Percentiles rank a stretch among this genome's conserved stretches.
Evolutionary conservation across 2,113 vertebrate genomes (phyloP).

Genomic region (Sarotherodon lohbergeri): DNA sequence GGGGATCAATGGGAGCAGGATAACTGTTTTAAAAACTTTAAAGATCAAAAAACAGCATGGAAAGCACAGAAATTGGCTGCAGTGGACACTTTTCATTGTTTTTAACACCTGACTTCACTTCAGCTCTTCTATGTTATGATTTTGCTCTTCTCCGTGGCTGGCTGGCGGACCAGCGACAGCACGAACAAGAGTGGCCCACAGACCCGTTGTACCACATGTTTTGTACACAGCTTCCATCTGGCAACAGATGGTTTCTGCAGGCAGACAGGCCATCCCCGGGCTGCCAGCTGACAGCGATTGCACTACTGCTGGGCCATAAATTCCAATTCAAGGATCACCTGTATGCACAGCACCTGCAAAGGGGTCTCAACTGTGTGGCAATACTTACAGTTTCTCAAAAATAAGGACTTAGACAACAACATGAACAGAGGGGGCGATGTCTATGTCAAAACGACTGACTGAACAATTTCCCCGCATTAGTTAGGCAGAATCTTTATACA

Average conservation of each 20-base stretch:
- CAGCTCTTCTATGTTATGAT: neutral
- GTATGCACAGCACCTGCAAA: neutral
- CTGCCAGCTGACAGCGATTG: neutral
- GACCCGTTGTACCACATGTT: neutral
- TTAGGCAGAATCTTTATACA: neutral
- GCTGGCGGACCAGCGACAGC: neutral
- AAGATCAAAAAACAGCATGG: neutral
- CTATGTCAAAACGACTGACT: neutral
- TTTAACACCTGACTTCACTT: neutral
- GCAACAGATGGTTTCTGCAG: neutral
- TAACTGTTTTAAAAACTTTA: neutral
- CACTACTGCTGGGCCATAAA: neutral
- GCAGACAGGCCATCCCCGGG: neutral
- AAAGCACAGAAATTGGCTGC: neutral
- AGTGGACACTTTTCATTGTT: neutral
- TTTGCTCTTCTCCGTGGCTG: neutral
- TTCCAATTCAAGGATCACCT: neutral
- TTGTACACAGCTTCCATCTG: neutral
- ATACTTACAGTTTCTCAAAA: neutral
- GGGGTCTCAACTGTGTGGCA: neutral
- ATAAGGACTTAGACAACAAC: neutral
- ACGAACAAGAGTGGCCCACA: neutral
- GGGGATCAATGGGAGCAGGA: neutral
- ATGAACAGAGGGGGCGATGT: neutral
- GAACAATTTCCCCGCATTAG: neutral